Percentiles rank a stretch among this genome's conserved stretches.
Evolutionary conservation across 2,888 invertebrate species (phyloP).

Genomic region (Exocentrus adspersus): DNA sequence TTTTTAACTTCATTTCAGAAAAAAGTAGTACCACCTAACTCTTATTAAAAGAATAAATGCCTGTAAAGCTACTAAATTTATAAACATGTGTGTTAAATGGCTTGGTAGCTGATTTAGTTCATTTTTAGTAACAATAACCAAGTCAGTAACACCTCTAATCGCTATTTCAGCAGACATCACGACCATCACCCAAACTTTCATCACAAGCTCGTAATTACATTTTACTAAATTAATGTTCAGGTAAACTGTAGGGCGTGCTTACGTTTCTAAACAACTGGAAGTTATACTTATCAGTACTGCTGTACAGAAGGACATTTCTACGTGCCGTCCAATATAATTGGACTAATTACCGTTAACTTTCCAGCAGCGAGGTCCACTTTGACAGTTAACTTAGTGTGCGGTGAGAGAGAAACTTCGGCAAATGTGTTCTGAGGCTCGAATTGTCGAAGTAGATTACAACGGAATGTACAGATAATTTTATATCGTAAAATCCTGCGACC

Average conservation of each 20-base stretch:
- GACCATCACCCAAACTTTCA: neutral
- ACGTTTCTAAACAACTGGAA: constrained; percentile 7
- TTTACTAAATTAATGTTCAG: constrained; percentile 13
- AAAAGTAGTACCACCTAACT: too few species aligned
- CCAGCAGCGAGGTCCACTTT: constrained; percentile 20
- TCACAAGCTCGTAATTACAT: neutral
- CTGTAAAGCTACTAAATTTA: too few species aligned
- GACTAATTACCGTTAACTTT: constrained; percentile 19
- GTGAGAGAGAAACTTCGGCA: neutral
- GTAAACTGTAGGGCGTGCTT: constrained; percentile 8
- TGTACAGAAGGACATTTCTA: constrained; percentile 17
- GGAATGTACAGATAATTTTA: neutral
- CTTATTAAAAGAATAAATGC: too few species aligned
- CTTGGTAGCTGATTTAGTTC: too few species aligned
- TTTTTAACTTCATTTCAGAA: too few species aligned
- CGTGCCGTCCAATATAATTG: constrained; percentile 16
- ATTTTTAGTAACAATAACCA: neutral
- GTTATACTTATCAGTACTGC: constrained; percentile 16
- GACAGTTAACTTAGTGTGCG: constrained; percentile 9
- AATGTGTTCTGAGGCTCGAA: neutral
- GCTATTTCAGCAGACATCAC: neutral
- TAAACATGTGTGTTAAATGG: too few species aligned
- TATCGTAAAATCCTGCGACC: neutral
- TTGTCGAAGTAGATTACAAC: neutral
- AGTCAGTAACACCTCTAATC: neutral